Evolutionary conservation across 2,888 invertebrate species (phyloP), one percentile per base, ranked within the genome.

Genomic region (Diarsia rubi): DNA sequence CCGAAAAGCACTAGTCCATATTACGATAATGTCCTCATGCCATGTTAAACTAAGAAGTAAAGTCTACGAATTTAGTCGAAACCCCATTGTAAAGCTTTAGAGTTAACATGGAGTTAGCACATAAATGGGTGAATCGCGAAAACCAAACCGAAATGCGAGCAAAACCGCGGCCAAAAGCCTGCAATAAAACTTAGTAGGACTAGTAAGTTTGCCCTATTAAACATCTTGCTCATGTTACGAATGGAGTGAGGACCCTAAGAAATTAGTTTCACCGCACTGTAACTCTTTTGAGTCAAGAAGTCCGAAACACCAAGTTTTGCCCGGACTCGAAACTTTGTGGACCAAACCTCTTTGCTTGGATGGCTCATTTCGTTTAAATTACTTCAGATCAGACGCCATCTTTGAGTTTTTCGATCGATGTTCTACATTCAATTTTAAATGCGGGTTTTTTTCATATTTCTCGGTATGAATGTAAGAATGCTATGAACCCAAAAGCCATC

Each of bases 401-500:
- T 78, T 80, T 69, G 60, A 79, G 21, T n/a, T 37, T 44, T 37
- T 60, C 37, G 63, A 69, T 82, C 70, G 66, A 82, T 75, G 54
- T 76, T 82, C 63, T 57, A 14, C 68, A 86, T 86, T 83, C 68
- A 74, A 87, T 87, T 86, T 86, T 81, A 64, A 81, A 75, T 73
- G 69, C 16, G 68, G 64, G 63, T 79, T 69, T 64, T 83, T 70
- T 57, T 75, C 60, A 87, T 73, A 82, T 75, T 73, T 68, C 68
- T 31, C 66, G 44, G 27, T 60, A 66, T 69, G 27, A 67, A 77
- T 64, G 57, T 73, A 42, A 62, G 60, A 74, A 82, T 77, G 47
- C 42, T 73, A 49, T 70, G 72, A 71, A 70, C 54, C 66, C 24
- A 59, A 80, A 75, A 79, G 73, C 59, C 24, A 49, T 59, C 16